A percentile compares a stretch with the other conserved stretches of the same genome.
phyloP scores from a whole-genome alignment of 2,113 vertebrate species.

The Corynorhinus townsendii region DNA sequence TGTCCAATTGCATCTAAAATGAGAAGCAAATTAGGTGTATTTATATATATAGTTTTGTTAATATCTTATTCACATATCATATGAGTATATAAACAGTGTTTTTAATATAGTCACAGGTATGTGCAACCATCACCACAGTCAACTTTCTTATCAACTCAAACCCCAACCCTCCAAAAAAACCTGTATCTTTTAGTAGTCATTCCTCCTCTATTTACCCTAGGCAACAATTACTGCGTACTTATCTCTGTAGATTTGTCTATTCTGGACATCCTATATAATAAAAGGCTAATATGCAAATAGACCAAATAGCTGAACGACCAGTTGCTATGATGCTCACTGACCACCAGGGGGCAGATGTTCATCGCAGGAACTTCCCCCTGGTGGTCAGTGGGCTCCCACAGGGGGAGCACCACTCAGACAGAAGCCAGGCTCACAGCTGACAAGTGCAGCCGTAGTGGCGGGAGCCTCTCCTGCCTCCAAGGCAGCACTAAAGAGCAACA shows the following conservation, averaged over 20 bases:
- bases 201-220: background rate
- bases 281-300: no score
- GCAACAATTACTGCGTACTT: background rate
- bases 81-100: background rate
- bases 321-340: no score
- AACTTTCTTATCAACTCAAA: background rate
- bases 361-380: no score
- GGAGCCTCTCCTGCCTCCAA: no score
- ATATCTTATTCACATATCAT: background rate
- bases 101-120: background rate
- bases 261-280: background rate
- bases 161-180: background rate
- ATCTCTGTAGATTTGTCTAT: background rate
- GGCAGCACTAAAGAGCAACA: no score
- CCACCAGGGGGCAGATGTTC: no score
- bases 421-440: no score
- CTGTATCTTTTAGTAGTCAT: background rate
- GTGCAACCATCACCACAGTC: background rate
- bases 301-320: no score
- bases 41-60: background rate
- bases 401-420: no score
- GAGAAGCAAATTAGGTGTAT: background rate
- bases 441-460: rapidly evolving
- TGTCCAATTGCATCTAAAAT: background rate
- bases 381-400: background rate